These are phyloP conservation scores for Orthosia cruda DNA, from an alignment of 2,888 invertebrate genomes.

Conservation along the genomic window DNA sequence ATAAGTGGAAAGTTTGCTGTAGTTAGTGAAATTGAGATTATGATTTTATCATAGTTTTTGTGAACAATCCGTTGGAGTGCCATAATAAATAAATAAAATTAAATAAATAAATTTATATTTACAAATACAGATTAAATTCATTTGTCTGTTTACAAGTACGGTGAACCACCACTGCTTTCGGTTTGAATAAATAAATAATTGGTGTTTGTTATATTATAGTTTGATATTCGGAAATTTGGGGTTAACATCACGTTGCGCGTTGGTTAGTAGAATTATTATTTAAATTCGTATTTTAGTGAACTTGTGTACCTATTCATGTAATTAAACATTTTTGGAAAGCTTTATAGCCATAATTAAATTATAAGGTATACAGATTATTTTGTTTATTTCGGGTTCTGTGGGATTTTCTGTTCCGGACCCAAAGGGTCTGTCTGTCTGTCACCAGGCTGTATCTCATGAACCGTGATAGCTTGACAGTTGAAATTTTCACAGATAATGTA, in stretches of 20 bases:
- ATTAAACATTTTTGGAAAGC: background rate
- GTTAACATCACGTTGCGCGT: background rate
- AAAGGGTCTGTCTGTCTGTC: no score
- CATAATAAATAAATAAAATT: no score
- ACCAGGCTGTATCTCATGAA: no score
- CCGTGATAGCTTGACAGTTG: no score
- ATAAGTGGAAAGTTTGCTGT: no score
- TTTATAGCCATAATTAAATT: slow-evolving; percentile 7
- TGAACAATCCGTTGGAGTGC: no score
- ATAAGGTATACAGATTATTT: background rate
- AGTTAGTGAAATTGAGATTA: no score
- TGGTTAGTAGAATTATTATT: slow-evolving; percentile 4
- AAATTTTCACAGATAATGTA: no score
- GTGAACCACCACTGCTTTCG: background rate
- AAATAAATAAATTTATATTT: slow-evolving; percentile 1
- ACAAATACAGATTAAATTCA: slow-evolving; percentile 15
- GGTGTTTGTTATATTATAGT: slow-evolving; percentile 1
- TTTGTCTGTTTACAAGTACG: slow-evolving; percentile 6
- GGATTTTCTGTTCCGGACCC: no score
- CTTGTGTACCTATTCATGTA: background rate
- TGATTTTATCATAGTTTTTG: no score
- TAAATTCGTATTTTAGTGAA: slow-evolving; percentile 20
- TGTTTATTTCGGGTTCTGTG: background rate
- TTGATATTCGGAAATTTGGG: slow-evolving; percentile 11
- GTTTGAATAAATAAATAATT: slow-evolving; percentile 17